Conservation (phyloP, 2,113 vertebrate genomes). For the Amphiprion percula region DNA sequence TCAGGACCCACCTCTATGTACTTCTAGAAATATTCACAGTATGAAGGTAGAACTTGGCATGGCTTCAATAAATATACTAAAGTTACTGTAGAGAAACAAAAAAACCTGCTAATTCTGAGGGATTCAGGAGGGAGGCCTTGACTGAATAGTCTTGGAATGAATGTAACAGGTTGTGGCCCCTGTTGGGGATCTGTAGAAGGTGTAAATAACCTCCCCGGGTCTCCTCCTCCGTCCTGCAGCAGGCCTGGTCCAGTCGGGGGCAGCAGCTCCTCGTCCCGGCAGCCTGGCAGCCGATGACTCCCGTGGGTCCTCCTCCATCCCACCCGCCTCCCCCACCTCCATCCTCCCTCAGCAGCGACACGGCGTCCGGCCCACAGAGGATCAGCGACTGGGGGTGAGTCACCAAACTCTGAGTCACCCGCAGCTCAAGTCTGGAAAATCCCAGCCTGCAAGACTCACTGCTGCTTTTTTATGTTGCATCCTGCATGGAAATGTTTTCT, state of each 20-base stretch:
- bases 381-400: slow-evolving; percentile 96
- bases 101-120: too few relatives aligned
- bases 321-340: slow-evolving; percentile 83
- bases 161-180: too few relatives aligned
- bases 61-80: too few relatives aligned
- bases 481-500: not conserved
- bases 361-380: slow-evolving; percentile 89
- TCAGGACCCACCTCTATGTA: too few relatives aligned
- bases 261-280: slow-evolving; percentile 94
- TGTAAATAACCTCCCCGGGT: not conserved
- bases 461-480: not conserved
- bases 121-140: too few relatives aligned
- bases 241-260: slow-evolving; percentile 92
- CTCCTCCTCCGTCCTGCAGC: slow-evolving; percentile 42
- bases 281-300: slow-evolving; percentile 93
- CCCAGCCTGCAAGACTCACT: not conserved
- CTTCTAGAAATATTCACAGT: too few relatives aligned
- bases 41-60: too few relatives aligned
- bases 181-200: too few relatives aligned
- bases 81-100: too few relatives aligned
- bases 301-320: slow-evolving; percentile 75
- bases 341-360: slow-evolving; percentile 88
- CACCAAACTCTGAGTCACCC: slow-evolving; percentile 66
- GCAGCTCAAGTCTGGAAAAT: slow-evolving; percentile 14
- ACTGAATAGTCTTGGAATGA: too few relatives aligned